Conservation (phyloP, 1,140 invertebrate species). For the Reticulitermes speratus region DNA sequence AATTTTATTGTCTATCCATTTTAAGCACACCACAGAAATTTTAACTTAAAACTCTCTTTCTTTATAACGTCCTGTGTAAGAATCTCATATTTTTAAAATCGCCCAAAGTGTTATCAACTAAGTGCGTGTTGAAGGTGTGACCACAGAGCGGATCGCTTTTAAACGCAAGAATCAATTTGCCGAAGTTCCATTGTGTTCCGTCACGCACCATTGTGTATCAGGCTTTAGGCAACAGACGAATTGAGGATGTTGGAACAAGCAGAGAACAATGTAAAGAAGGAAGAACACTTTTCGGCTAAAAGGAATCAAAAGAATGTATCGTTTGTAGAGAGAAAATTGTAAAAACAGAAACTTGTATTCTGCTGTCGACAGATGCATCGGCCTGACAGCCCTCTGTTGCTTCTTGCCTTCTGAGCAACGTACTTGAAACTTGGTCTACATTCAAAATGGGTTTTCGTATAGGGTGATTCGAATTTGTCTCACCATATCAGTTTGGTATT, state of each 20-base stretch:
- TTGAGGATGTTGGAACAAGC: neutral
- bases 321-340: neutral
- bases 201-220: neutral
- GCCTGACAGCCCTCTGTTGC: neutral
- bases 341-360: neutral
- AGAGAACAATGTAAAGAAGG: neutral
- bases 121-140: neutral
- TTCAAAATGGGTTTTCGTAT: neutral
- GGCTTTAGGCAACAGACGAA: neutral
- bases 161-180: neutral
- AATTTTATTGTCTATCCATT: neutral
- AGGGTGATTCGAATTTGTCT: neutral
- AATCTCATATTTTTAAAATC: neutral
- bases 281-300: neutral
- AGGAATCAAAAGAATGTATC: conserved; percentile 6
- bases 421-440: neutral
- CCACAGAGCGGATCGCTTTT: neutral
- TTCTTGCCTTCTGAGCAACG: neutral
- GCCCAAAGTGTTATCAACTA: neutral
- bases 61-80: neutral
- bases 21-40: neutral
- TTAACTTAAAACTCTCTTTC: neutral
- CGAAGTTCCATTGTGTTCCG: neutral
- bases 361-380: neutral
- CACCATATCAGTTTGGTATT: too few relatives aligned